These are phyloP conservation scores for Petrocephalus zakoni DNA, from an alignment of 2,113 vertebrate species.

Conservation along the genomic window DNA sequence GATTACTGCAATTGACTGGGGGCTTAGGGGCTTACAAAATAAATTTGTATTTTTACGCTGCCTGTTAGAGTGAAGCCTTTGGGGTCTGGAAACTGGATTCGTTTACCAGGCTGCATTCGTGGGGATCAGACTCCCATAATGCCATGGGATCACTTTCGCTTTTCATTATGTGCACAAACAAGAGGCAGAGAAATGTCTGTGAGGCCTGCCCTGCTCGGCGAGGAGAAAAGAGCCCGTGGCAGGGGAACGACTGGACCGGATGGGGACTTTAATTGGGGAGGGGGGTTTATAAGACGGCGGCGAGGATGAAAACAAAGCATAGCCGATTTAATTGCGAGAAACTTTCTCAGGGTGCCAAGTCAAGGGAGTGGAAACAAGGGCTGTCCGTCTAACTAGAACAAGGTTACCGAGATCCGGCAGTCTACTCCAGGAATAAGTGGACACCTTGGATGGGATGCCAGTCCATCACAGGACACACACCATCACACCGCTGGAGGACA, in stretches of 20 bases:
- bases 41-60: conserved; percentile 79
- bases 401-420: background rate
- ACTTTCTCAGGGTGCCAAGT: background rate
- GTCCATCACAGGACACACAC: background rate
- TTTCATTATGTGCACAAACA: conserved; percentile 10
- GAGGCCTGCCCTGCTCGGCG: background rate
- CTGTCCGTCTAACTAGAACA: background rate
- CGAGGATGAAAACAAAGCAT: background rate
- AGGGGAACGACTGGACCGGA: background rate
- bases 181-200: background rate
- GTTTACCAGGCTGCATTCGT: background rate
- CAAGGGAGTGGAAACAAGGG: background rate
- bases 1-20: conserved; percentile 68
- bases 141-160: background rate
- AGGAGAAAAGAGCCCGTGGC: background rate
- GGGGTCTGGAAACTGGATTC: conserved; percentile 71
- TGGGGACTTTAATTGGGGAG: background rate
- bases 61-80: conserved; percentile 73
- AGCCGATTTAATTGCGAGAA: background rate
- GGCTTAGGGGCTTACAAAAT: conserved; percentile 72
- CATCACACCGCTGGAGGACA: no score
- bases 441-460: background rate
- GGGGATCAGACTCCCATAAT: background rate
- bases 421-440: background rate
- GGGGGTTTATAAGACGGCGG: background rate